Conservation (phyloP, 2,888 invertebrate species). For the Pterobdella sp. region DNA sequence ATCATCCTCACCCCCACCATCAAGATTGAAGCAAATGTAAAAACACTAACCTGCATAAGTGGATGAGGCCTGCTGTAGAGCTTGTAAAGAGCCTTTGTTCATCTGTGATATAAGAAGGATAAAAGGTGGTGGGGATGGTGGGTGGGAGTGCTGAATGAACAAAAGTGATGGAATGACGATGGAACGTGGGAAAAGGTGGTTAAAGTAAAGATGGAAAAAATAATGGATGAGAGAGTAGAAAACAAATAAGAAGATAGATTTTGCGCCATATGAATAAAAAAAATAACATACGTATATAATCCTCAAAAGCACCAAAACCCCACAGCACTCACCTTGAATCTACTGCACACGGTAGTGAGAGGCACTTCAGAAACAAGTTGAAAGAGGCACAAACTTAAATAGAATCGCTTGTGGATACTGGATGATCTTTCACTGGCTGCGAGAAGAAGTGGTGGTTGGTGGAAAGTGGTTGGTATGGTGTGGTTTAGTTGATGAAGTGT, state of each 20-base stretch:
- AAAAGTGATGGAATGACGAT: slow-evolving; percentile 63
- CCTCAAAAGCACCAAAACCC: not conserved
- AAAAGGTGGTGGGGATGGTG: slow-evolving; percentile 73
- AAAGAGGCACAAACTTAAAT: slow-evolving; percentile 74
- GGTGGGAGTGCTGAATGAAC: slow-evolving; percentile 84
- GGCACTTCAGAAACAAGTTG: slow-evolving; percentile 86
- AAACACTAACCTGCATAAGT: slow-evolving; percentile 72
- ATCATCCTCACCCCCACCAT: no score
- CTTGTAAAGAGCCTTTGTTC: slow-evolving; percentile 80
- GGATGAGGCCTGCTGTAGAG: slow-evolving; percentile 84
- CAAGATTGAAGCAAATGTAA: no score
- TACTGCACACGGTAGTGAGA: slow-evolving; percentile 68
- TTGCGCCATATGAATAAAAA: not conserved
- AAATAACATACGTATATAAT: not conserved
- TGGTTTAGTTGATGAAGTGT: not conserved
- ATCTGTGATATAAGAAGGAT: slow-evolving; percentile 63
- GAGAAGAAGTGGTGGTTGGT: not conserved
- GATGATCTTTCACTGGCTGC: slow-evolving; percentile 19
- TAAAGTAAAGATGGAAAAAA: not conserved
- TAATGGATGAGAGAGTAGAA: not conserved
- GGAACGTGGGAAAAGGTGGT: no score
- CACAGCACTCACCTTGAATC: slow-evolving; percentile 46
- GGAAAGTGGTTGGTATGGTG: not conserved
- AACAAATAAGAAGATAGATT: not conserved
- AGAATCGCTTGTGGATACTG: slow-evolving; percentile 46